Percentiles rank a stretch among this genome's conserved stretches.
These are phyloP conservation scores for Accipiter cooperii DNA, from an alignment of 2,113 vertebrate species.

Conservation along the genomic window DNA sequence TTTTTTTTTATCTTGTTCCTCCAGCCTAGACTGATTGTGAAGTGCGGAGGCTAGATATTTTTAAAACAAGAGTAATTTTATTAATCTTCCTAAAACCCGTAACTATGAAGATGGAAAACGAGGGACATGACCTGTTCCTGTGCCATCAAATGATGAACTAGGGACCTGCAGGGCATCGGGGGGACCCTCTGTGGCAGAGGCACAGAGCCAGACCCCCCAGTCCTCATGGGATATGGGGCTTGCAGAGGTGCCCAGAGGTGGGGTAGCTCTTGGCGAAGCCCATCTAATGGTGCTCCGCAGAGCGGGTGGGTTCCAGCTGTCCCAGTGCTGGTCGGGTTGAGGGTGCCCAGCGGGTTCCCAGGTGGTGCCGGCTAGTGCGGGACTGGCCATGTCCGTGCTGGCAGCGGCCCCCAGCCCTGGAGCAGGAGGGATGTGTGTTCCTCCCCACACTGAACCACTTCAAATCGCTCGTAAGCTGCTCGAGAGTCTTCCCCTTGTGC, in stretches of 20 bases:
- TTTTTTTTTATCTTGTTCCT: not conserved
- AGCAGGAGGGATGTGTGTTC: not conserved
- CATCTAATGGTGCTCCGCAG: not conserved
- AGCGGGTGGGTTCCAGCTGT: fast-evolving
- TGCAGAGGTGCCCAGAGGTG: not conserved
- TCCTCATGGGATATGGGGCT: not conserved
- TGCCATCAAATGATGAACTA: not conserved
- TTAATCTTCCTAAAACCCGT: not conserved
- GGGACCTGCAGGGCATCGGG: fast-evolving
- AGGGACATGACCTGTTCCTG: not conserved
- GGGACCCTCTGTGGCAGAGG: not conserved
- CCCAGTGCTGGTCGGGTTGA: fast-evolving
- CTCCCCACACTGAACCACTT: fast-evolving
- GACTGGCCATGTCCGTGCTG: fast-evolving
- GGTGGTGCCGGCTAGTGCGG: not conserved
- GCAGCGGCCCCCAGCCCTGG: not conserved
- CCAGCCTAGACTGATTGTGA: not conserved
- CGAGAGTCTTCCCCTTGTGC: not conserved
- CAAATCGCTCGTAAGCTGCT: not conserved
- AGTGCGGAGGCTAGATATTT: not conserved
- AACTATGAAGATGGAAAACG: not conserved
- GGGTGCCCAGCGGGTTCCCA: not conserved
- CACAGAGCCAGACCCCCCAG: not conserved
- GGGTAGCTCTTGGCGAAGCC: fast-evolving
- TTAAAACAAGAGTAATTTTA: not conserved